Conservation (phyloP, 2,797 vertebrate species). For the Amphiprion clarkii region DNA sequence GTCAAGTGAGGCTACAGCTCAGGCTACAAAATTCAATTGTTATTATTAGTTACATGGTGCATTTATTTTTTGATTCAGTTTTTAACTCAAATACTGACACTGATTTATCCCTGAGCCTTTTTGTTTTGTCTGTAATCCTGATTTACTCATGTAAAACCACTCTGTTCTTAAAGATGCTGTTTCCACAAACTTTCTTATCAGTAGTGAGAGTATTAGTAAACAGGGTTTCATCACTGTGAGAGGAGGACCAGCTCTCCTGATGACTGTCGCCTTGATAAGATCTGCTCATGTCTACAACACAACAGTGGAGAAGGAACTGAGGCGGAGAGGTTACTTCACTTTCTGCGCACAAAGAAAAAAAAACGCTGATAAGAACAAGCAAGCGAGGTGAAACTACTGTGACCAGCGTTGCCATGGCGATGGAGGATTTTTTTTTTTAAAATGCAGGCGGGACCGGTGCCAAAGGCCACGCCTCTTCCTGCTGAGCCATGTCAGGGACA, state of each 20-base stretch:
- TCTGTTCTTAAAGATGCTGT: no score
- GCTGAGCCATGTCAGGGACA: conserved; percentile 70
- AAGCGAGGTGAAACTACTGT: conserved; percentile 45
- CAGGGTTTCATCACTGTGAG: not conserved
- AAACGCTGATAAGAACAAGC: conserved; percentile 32
- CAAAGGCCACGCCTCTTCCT: conserved; percentile 74
- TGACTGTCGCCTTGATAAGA: not conserved
- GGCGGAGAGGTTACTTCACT: conserved; percentile 31
- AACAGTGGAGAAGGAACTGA: not conserved
- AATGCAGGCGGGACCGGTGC: conserved; percentile 49
- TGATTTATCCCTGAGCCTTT: no score
- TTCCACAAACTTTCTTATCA: not conserved
- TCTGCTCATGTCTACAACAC: not conserved
- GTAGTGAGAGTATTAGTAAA: not conserved
- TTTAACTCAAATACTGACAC: no score
- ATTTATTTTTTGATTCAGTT: no score
- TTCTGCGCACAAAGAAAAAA: not conserved
- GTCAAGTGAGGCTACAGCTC: no score
- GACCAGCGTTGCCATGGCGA: conserved; percentile 66
- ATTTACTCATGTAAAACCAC: not conserved
- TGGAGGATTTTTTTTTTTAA: conserved; percentile 47
- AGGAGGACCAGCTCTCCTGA: not conserved
- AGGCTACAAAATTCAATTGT: no score
- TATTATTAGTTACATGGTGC: no score
- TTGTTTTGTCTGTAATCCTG: not conserved